Percentiles rank a stretch among this genome's conserved stretches.
phyloP scores from a whole-genome alignment of 92 coral and sea anemone genomes.

The Zoanthus gigantus region DNA sequence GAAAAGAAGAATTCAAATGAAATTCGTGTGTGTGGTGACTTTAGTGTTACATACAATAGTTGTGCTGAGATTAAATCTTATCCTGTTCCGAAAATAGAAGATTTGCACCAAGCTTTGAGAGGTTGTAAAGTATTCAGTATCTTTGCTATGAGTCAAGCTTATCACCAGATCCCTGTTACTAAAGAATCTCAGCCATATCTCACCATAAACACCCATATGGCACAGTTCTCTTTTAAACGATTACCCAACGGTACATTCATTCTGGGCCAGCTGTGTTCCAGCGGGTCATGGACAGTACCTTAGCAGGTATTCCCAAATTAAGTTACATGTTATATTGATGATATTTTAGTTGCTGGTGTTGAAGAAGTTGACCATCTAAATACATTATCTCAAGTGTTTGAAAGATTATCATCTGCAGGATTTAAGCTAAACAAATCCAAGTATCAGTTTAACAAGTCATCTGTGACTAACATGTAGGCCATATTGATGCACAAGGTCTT shows the following conservation, averaged over 20 bases:
- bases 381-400: constrained; percentile 54
- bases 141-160: constrained; percentile 62
- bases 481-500: constrained; percentile 61
- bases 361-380: constrained; percentile 47
- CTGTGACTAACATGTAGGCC: constrained; percentile 48
- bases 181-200: constrained; percentile 62
- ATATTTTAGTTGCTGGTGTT: constrained; percentile 51
- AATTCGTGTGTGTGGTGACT: constrained; percentile 51
- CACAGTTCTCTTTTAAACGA: constrained; percentile 55
- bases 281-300: constrained; percentile 63
- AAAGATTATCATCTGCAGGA: constrained; percentile 46
- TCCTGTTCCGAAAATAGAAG: constrained; percentile 54
- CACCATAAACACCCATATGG: constrained; percentile 70
- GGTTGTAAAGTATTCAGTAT: constrained; percentile 66
- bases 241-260: constrained; percentile 49
- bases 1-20: constrained; percentile 31
- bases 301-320: constrained; percentile 52
- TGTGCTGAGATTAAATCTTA: constrained; percentile 41
- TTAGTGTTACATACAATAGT: neutral
- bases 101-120: constrained; percentile 60
- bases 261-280: constrained; percentile 61
- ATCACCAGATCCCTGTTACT: constrained; percentile 70
- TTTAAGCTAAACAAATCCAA: constrained; percentile 46
- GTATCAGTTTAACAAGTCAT: constrained; percentile 42
- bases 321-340: constrained; percentile 46